phyloP scores from a whole-genome alignment of 2,113 vertebrate species.

The Peromyscus californicus region DNA sequence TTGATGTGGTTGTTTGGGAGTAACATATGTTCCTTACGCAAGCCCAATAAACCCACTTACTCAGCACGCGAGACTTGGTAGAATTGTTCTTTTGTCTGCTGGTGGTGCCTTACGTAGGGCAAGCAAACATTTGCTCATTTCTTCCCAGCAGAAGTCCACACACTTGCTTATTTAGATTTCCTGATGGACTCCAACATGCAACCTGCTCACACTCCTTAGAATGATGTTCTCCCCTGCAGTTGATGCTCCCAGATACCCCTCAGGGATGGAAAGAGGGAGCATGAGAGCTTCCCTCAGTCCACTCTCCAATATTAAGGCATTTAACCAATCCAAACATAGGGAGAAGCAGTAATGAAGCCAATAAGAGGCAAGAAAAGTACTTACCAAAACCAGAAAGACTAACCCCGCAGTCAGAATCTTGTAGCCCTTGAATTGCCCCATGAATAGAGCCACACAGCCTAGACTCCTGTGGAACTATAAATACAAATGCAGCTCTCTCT shows the following conservation, averaged over 20 bases:
- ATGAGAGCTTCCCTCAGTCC: not conserved
- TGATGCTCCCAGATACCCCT: not conserved
- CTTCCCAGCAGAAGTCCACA: not conserved
- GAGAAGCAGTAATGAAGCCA: not conserved
- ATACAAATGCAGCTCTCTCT: not conserved
- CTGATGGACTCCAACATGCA: not conserved
- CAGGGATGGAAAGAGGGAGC: rapidly evolving
- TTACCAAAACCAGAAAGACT: slow-evolving; percentile 48
- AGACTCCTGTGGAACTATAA: not conserved
- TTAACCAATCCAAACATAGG: not conserved
- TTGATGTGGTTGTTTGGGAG: not conserved
- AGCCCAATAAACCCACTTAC: not conserved
- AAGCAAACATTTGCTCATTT: not conserved
- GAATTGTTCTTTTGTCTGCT: no score
- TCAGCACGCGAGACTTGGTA: not conserved
- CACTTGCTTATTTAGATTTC: not conserved
- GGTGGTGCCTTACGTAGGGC: no score
- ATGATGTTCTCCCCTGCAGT: not conserved
- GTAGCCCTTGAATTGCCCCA: not conserved
- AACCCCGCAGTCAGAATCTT: slow-evolving; percentile 1
- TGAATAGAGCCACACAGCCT: not conserved
- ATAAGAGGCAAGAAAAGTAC: not conserved
- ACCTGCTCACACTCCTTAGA: not conserved
- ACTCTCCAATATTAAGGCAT: not conserved
- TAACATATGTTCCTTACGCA: not conserved